These are phyloP conservation scores for Charadrius vociferus DNA, from an alignment of 2,113 vertebrate genomes.

Conservation along the genomic window DNA sequence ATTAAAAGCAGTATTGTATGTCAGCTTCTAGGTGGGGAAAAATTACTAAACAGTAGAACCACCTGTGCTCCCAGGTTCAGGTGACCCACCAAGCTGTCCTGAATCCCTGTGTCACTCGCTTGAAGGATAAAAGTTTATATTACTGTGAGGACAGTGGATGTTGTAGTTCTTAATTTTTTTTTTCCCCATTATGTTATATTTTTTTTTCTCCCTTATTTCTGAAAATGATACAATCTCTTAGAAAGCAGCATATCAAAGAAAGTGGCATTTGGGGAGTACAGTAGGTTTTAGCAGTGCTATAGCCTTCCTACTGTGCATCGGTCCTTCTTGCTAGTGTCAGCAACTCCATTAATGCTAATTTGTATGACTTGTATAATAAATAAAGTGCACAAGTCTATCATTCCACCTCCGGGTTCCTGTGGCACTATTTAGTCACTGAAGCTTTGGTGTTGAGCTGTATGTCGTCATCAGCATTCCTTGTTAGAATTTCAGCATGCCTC, in stretches of 20 bases:
- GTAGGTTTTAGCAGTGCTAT: not conserved
- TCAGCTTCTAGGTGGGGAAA: not conserved
- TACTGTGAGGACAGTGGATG: not conserved
- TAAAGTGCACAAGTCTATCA: not conserved
- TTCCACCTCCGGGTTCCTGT: not conserved
- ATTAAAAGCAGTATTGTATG: not conserved
- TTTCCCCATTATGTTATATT: not conserved
- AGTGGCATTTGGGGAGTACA: not conserved
- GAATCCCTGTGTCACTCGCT: not conserved
- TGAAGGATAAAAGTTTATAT: not conserved
- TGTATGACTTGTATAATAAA: not conserved
- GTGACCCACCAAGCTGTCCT: not conserved
- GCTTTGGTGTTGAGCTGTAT: not conserved
- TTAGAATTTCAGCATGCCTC: not conserved
- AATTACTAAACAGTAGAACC: not conserved
- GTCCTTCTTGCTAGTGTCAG: not conserved
- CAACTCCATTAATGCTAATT: not conserved
- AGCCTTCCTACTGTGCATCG: not conserved
- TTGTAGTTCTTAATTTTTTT: not conserved
- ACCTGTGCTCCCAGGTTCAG: accelerated
- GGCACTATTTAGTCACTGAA: not conserved
- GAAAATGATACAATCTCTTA: not conserved
- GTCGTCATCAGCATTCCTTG: not conserved
- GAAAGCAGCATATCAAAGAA: not conserved
- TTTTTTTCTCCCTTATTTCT: not conserved